Percentiles rank a stretch among this genome's conserved stretches.
These are phyloP conservation scores for Malurus melanocephalus DNA, from an alignment of 2,113 vertebrate species.

Conservation along the genomic window DNA sequence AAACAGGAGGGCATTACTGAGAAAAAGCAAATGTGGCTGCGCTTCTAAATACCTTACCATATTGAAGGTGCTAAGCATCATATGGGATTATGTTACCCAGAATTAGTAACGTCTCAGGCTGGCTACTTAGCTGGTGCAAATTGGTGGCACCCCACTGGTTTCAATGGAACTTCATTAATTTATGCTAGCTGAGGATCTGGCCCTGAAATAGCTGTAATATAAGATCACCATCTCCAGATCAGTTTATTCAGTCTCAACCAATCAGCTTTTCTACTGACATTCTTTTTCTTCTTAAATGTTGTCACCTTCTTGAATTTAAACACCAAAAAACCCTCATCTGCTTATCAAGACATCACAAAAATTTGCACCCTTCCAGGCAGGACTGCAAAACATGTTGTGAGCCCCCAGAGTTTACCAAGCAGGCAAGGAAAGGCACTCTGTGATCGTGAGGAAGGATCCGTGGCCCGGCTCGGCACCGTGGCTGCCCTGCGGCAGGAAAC, in stretches of 20 bases:
- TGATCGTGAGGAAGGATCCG: rapidly evolving
- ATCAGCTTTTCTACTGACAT: not conserved
- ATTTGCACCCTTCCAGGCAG: constrained; percentile 40
- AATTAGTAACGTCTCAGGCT: not conserved
- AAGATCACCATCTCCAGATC: not conserved
- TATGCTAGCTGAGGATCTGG: not conserved
- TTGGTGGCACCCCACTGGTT: not conserved
- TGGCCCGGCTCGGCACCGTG: rapidly evolving
- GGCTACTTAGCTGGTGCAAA: constrained; percentile 30
- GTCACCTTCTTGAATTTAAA: constrained; percentile 42
- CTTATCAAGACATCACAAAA: constrained; percentile 34
- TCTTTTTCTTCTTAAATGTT: not conserved
- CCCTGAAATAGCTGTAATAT: constrained; percentile 12
- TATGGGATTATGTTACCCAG: not conserved
- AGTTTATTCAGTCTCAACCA: constrained; percentile 3
- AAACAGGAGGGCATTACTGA: not conserved
- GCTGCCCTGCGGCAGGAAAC: not conserved
- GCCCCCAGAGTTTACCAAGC: not conserved
- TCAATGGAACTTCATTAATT: constrained; percentile 17
- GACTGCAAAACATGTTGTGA: constrained; percentile 16
- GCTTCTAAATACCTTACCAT: not conserved
- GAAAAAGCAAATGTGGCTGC: not conserved
- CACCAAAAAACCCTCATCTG: not conserved
- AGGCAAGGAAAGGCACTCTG: not conserved
- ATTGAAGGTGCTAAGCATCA: not conserved